Base-by-base conservation (phyloP, 2,888 invertebrate genomes). In the Platypus cylindrus region DNA sequence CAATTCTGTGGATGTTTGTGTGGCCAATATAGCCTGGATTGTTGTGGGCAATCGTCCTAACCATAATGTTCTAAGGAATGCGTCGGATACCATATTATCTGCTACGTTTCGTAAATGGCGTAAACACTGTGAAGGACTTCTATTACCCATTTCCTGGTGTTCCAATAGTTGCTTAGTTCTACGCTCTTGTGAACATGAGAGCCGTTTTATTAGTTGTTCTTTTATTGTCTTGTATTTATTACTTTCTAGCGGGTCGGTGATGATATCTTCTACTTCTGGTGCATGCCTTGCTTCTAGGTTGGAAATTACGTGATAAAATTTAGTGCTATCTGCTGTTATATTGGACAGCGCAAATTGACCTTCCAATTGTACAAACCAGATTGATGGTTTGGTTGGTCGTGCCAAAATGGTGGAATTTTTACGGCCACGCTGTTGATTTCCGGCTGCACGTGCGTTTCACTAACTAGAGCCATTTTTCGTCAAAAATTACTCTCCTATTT, bases 391-490 rank as follows among this genome's bases (percentile, higher is more conserved):
- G 31, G 31, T 2, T 30, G 11, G 2, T n/a, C 14, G 2, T 18
- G 17, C 31, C 31, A 30, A 5, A 30, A 30, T 7, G 31, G 31
- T 20, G 31, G 31, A 5, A 12, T 5, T 18, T 29, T 30, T 3
- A 30, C 2, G n/a, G 31, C 9, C 2, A 18, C 31, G 9, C 31
- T 18, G 11, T 30, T n/a, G n/a, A n/a, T n/a, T n/a, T n/a, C n/a
- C n/a, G n/a, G n/a, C n/a, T n/a, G n/a, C n/a, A n/a, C n/a, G n/a
- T n/a, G n/a, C n/a, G n/a, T n/a, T n/a, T n/a, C n/a, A n/a, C n/a
- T n/a, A n/a, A n/a, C n/a, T n/a, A n/a, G n/a, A n/a, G n/a, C n/a
- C n/a, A n/a, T n/a, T n/a, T n/a, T n/a, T n/a, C n/a, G n/a, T n/a
- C n/a, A n/a, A n/a, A n/a, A n/a, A n/a, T n/a, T n/a, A n/a, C n/a